Evolutionary conservation across 2,113 vertebrate species (phyloP).

Genomic region (Ptilorrhoa leucosticta): DNA sequence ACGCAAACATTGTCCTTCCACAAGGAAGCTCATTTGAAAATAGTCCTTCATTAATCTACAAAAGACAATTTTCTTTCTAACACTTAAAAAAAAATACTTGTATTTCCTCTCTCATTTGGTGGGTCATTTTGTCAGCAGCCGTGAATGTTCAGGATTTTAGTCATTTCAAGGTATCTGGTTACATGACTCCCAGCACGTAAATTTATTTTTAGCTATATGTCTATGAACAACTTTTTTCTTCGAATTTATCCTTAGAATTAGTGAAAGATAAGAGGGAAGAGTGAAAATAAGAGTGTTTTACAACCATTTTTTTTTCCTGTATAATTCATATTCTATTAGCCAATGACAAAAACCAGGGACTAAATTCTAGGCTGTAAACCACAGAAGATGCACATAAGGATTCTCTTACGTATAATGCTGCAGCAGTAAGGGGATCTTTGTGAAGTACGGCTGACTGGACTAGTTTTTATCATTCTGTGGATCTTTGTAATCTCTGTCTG

Average conservation of each 20-base stretch:
- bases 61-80: neutral
- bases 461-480: neutral
- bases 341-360: neutral
- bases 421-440: neutral
- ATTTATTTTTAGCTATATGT: neutral
- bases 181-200: neutral
- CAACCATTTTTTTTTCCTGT: neutral
- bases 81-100: neutral
- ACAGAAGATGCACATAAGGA: conserved; percentile 1
- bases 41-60: neutral
- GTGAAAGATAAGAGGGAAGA: neutral
- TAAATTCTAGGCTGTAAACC: conserved; percentile 11
- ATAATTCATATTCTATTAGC: conserved; percentile 8
- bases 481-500: neutral
- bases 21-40: neutral
- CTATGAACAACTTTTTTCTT: neutral
- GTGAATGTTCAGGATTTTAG: neutral
- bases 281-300: conserved; percentile 20
- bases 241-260: neutral
- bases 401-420: neutral
- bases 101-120: neutral
- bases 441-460: neutral
- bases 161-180: neutral
- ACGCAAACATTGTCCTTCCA: neutral
- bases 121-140: neutral